Evolutionary conservation across 2,797 vertebrate genomes (phyloP).

Genomic region (Coregonus suidteri): DNA sequence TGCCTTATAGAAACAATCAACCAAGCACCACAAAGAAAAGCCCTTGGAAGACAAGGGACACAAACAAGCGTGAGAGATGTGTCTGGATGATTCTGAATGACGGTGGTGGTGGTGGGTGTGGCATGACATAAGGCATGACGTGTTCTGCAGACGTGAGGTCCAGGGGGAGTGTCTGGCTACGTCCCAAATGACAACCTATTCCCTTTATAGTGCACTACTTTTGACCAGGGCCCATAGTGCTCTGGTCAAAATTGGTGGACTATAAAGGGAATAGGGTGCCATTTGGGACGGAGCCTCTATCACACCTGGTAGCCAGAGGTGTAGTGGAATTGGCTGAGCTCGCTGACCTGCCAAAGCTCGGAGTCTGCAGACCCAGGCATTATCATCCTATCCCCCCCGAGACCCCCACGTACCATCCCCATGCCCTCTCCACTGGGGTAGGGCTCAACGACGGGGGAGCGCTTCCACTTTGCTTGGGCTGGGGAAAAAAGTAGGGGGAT

Average conservation of each 20-base stretch:
- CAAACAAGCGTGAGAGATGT: conserved; percentile 59
- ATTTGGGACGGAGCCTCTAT: conserved; percentile 63
- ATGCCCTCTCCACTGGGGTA: conserved; percentile 85
- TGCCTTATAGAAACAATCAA: neutral
- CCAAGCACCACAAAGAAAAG: neutral
- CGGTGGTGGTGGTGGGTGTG: too few relatives aligned
- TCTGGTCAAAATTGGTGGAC: neutral
- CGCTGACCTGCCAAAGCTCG: conserved; percentile 95
- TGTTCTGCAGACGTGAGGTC: too few relatives aligned
- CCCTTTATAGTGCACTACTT: neutral
- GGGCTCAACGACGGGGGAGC: conserved; percentile 94
- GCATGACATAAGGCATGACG: too few relatives aligned
- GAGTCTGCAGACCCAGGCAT: conserved; percentile 75
- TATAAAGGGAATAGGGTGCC: neutral
- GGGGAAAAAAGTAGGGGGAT: conserved; percentile 41
- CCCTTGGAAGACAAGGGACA: conserved; percentile 46
- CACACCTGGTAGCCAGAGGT: conserved; percentile 95
- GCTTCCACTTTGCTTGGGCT: conserved; percentile 95
- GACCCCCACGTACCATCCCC: conserved; percentile 94
- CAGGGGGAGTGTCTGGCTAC: conserved; percentile 27
- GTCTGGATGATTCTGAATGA: too few relatives aligned
- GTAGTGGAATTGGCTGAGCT: conserved; percentile 88
- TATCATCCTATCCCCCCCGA: conserved; percentile 87
- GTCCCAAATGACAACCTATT: conserved; percentile 2
- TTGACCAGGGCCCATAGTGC: neutral